A percentile compares a stretch with the other conserved stretches of the same genome.
Conservation (phyloP, 2,888 invertebrate genomes). For the Pocota personata region DNA sequence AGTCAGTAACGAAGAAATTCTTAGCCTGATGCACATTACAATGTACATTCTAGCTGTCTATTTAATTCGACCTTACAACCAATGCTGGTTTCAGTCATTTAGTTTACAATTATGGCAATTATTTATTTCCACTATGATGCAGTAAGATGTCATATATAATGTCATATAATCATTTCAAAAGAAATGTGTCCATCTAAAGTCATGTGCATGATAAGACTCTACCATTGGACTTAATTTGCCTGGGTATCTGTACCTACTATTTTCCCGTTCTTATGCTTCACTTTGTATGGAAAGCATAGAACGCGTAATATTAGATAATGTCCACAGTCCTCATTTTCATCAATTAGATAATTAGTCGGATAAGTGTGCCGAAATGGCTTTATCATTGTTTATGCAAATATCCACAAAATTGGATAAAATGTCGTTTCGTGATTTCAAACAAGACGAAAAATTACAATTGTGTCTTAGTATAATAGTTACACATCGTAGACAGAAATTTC, state of each 20-base stretch:
- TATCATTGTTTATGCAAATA: conserved; percentile 3
- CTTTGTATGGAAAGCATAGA: not conserved
- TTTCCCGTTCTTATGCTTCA: not conserved
- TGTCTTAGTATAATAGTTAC: too few relatives aligned
- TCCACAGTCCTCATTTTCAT: not conserved
- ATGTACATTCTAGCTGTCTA: too few relatives aligned
- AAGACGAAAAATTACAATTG: too few relatives aligned
- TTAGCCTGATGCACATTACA: too few relatives aligned
- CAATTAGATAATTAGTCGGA: conserved; percentile 6
- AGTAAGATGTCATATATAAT: not conserved
- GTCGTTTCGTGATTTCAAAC: not conserved
- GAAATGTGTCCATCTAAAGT: not conserved
- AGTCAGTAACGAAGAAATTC: too few relatives aligned
- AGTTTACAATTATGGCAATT: not conserved
- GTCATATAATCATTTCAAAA: conserved; percentile 2
- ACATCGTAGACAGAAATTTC: too few relatives aligned
- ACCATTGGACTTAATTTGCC: conserved; percentile 30
- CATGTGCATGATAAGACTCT: conserved; percentile 8
- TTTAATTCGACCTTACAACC: not conserved
- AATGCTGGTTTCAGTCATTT: not conserved
- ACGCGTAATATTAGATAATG: not conserved
- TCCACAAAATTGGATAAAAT: not conserved
- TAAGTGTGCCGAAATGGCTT: conserved; percentile 5
- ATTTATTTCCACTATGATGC: not conserved
- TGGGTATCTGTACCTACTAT: not conserved